Evolutionary conservation across 2,888 invertebrate genomes (phyloP), one percentile per base, ranked within the genome.

Genomic region (Clusia tigrina): DNA sequence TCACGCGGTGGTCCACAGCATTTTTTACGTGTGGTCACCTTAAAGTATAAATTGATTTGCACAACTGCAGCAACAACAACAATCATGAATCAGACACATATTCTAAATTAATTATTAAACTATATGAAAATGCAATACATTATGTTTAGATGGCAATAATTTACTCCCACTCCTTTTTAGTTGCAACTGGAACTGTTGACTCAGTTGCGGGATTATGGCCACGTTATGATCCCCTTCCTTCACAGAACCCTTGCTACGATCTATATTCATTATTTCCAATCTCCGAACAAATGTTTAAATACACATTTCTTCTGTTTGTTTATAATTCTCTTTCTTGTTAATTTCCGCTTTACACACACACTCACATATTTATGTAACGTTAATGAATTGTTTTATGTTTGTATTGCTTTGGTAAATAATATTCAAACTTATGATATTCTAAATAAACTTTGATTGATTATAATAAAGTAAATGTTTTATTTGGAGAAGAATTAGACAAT

Each of bases 51-150:
- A n/a, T n/a, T n/a, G n/a, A n/a, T n/a, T n/a, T n/a, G n/a, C n/a
- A n/a, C n/a, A 66, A 63, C 64, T 60, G 67, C 64, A 65, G 60
- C 62, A 52, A 53, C 59, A 63, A 71, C 60, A 56, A 68, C 60
- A 55, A 48, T 23, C 48, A 65, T 54, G 68, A 64, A 60, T 61
- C 63, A 48, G 60, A 25, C 57, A 37, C 51, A n/a, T 53, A 68
- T 67, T 63, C 56, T 5, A 60, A 69, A 63, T 66, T 61, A 48
- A 62, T 60, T 54, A 63, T 51, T 67, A 32, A 46, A 12, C 37
- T 32, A 22, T n/a, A 54, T 18, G 10, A 12, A 55, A 37, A 42
- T 26, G 25, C n/a, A n/a, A n/a, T n/a, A n/a, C n/a, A n/a, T n/a
- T n/a, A n/a, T n/a, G n/a, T n/a, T n/a, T n/a, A n/a, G n/a, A n/a